Conservation (phyloP, 1,140 invertebrate genomes). For the Vanessa atalanta region DNA sequence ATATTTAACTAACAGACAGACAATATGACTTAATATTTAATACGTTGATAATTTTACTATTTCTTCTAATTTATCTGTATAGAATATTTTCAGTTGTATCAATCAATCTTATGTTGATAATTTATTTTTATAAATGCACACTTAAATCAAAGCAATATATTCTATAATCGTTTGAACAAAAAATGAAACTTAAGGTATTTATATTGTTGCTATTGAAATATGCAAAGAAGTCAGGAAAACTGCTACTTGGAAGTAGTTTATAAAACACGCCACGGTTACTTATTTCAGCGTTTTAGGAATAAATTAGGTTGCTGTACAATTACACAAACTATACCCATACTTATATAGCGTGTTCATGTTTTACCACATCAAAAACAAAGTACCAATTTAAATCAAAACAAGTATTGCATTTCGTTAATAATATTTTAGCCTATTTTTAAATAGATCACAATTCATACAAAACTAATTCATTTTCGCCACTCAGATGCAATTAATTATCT, state of each 20-base stretch:
- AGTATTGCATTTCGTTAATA: too few relatives aligned
- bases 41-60: too few relatives aligned
- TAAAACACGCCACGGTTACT: conserved; percentile 30
- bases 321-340: conserved; percentile 1
- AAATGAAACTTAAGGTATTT: conserved; percentile 5
- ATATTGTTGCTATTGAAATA: conserved; percentile 26
- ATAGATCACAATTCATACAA: too few relatives aligned
- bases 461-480: too few relatives aligned
- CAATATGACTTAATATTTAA: too few relatives aligned
- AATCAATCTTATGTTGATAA: too few relatives aligned
- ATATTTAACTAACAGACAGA: too few relatives aligned
- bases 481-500: too few relatives aligned
- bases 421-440: too few relatives aligned
- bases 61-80: not conserved
- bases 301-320: conserved; percentile 15
- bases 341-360: not conserved
- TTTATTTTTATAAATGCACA: not conserved
- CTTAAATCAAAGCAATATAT: not conserved
- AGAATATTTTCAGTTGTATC: not conserved
- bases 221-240: conserved; percentile 28
- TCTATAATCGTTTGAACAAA: not conserved
- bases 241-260: conserved; percentile 21
- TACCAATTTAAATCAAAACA: too few relatives aligned
- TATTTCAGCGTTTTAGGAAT: conserved; percentile 24
- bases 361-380: not conserved